A percentile compares a stretch with the other conserved stretches of the same genome.
Evolutionary conservation across 2,888 invertebrate genomes (phyloP).

Genomic region (Tachina lurida): DNA sequence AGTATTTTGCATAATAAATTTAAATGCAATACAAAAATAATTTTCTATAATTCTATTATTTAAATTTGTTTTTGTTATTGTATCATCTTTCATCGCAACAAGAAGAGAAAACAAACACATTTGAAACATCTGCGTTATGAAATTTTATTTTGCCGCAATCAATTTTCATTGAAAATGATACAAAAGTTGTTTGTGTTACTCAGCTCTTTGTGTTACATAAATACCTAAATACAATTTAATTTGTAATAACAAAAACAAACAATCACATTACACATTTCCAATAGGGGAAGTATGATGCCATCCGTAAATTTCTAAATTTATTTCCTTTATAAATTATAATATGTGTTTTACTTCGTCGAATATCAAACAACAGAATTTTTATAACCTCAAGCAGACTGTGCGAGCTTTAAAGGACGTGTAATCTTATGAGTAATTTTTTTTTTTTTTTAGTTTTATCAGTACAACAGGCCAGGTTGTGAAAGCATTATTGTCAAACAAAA

Average conservation of each 20-base stretch:
- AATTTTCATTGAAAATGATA: constrained; percentile 16
- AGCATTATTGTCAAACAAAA: too few relatives aligned
- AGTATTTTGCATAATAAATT: constrained; percentile 69
- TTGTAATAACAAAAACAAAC: constrained; percentile 1
- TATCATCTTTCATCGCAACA: not conserved
- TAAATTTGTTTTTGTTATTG: constrained; percentile 41
- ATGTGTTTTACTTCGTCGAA: too few relatives aligned
- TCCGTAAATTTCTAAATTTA: not conserved
- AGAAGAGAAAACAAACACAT: constrained; percentile 4
- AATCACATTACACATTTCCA: constrained; percentile 21
- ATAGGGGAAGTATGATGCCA: constrained; percentile 51
- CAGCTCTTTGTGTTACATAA: not conserved
- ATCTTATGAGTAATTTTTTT: too few relatives aligned
- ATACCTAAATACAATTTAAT: constrained; percentile 32
- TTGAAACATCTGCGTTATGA: constrained; percentile 44
- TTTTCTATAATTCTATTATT: constrained; percentile 65
- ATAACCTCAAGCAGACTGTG: too few relatives aligned
- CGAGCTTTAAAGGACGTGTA: too few relatives aligned
- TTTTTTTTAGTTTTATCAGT: too few relatives aligned
- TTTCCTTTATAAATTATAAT: not conserved
- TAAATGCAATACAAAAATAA: constrained; percentile 69
- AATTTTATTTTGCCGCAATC: constrained; percentile 10
- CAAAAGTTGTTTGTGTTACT: constrained; percentile 1
- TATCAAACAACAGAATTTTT: too few relatives aligned
- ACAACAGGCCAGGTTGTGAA: too few relatives aligned